A percentile compares a stretch with the other conserved stretches of the same genome.
Conservation (phyloP, 2,888 invertebrate genomes). For the Cordylochernes scorpioides region DNA sequence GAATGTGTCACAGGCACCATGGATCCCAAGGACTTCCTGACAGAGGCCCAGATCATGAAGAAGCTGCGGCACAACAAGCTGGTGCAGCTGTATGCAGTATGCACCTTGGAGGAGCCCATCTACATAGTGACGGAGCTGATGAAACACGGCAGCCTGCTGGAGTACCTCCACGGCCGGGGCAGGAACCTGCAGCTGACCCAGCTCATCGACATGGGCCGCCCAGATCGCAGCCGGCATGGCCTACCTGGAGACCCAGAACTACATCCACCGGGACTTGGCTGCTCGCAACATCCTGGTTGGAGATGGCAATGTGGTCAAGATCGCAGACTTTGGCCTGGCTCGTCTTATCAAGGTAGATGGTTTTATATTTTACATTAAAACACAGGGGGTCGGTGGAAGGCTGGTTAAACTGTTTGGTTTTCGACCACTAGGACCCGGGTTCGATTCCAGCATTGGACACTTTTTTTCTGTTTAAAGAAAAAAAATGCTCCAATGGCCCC, state of each 20-base stretch:
- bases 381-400: too few species aligned
- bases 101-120: conserved; percentile 95
- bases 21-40: conserved; percentile 97
- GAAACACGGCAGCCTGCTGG: conserved; percentile 89
- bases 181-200: conserved; percentile 66
- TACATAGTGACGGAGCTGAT: conserved; percentile 97
- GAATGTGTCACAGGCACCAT: conserved; percentile 49
- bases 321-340: conserved; percentile 94
- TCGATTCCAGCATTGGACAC: too few species aligned
- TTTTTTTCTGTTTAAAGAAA: too few species aligned
- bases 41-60: conserved; percentile 99
- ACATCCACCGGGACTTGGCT: conserved; percentile 91
- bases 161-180: conserved; percentile 47
- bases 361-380: too few species aligned
- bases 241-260: conserved; percentile 92
- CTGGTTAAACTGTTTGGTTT: too few species aligned
- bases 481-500: too few species aligned
- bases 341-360: conserved; percentile 50
- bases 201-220: conserved; percentile 89
- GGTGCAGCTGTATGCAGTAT: conserved; percentile 92
- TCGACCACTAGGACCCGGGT: too few species aligned
- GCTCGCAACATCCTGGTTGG: conserved; percentile 91
- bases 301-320: conserved; percentile 81
- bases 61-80: conserved; percentile 83
- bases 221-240: conserved; percentile 99